A percentile compares a stretch with the other conserved stretches of the same genome.
These are phyloP conservation scores for Macroglossus sobrinus DNA, from an alignment of 2,113 vertebrate genomes.

Conservation along the genomic window DNA sequence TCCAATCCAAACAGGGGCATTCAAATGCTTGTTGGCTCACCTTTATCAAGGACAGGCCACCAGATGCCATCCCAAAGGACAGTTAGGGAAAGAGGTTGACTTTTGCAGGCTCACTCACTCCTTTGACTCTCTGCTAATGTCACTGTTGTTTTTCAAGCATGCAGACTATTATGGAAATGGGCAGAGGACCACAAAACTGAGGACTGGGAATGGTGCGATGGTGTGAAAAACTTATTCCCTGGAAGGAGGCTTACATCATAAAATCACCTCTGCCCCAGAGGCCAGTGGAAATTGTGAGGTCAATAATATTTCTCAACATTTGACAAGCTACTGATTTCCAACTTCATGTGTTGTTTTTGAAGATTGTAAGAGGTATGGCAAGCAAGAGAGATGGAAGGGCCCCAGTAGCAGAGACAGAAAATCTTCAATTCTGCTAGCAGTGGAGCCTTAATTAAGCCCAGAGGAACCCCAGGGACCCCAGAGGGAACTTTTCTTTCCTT, in stretches of 20 bases:
- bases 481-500: neutral
- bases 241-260: neutral
- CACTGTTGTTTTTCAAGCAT: neutral
- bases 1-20: neutral
- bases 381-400: neutral
- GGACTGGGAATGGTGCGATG: neutral
- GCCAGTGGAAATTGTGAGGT: neutral
- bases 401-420: neutral
- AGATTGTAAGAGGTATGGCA: neutral
- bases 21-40: neutral
- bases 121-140: neutral
- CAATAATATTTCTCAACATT: neutral
- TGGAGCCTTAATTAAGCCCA: neutral
- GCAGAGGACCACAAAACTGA: neutral
- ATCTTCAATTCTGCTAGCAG: neutral
- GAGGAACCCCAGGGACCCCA: neutral
- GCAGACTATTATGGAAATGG: neutral
- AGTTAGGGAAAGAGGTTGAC: neutral
- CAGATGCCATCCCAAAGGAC: neutral
- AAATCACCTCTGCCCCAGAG: neutral
- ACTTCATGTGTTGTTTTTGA: neutral
- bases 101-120: neutral
- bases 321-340: neutral
- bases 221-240: neutral
- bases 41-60: neutral